These are phyloP conservation scores for Orthonevra nobilis DNA, from an alignment of 2,888 invertebrate genomes.

Conservation along the genomic window DNA sequence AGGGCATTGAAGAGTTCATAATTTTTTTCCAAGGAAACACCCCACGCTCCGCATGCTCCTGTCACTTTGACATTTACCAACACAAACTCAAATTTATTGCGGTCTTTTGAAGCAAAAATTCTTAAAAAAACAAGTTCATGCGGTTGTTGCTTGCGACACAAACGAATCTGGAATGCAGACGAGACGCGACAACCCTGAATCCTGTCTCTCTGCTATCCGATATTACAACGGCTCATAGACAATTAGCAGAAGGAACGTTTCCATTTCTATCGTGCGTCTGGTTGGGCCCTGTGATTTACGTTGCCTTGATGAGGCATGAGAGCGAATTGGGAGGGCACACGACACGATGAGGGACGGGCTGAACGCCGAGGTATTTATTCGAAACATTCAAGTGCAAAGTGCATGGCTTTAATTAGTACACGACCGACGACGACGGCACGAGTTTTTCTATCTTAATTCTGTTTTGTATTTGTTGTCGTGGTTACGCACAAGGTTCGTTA, in stretches of 20 bases:
- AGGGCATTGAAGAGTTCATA: slow-evolving; percentile 1
- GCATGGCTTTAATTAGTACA: slow-evolving; percentile 50
- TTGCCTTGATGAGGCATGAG: slow-evolving; percentile 49
- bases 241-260: slow-evolving; percentile 56
- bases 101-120: no score
- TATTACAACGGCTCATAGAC: slow-evolving; percentile 43
- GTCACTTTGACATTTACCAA: background rate
- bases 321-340: background rate
- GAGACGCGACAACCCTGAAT: no score
- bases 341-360: background rate
- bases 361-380: slow-evolving; percentile 4
- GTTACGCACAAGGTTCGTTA: slow-evolving; percentile 11
- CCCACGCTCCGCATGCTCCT: background rate
- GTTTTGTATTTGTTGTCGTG: slow-evolving; percentile 19
- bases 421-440: no score
- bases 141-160: no score
- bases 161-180: slow-evolving; percentile 19
- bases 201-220: no score
- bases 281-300: slow-evolving; percentile 59
- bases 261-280: slow-evolving; percentile 43
- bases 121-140: no score
- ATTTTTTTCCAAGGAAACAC: background rate
- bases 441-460: slow-evolving; percentile 17
- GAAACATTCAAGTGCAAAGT: slow-evolving; percentile 49
- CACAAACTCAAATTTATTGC: slow-evolving; percentile 32